Evolutionary conservation across 2,113 vertebrate genomes (phyloP), one percentile per base, ranked within the genome.

Genomic region (Callionymus lyra): DNA sequence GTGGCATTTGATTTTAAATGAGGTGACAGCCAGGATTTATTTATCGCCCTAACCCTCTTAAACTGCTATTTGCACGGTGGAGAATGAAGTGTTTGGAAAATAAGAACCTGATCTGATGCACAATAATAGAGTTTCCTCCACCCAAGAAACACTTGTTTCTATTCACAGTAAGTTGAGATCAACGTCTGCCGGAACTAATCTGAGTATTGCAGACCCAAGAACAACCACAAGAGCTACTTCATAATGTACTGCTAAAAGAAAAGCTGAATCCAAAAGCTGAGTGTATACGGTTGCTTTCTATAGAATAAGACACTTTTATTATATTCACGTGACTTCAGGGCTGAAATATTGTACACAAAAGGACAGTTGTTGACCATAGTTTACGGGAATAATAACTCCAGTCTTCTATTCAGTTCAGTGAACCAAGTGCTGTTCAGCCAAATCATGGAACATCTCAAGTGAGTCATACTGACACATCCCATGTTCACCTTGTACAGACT

Each of bases 1-100:
- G 74, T 84, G 80, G 70, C 80, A 82, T 85, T 85, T 87, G 77
- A 85, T 84, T 84, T 83, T 73, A 84, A 86, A 87, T 77, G 70
- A 83, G 76, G 68, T 68, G 68, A 82, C 71, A 71, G 72, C 34
- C 11, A 74, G 68, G 74, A 76, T 77, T 81, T 83, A 75, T 83
- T 83, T 81, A 79, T 83, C 82, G 82, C 65, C 59, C 66, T 76
- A 77, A 81, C 68, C 71, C 67, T 57, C 47, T 54, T 73, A 77
- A 82, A 81, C 67, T 68, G 51, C 63, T 71, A 83, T 84, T 82
- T 80, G 60, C 70, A 61, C 70, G 57, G 59, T 52, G 27, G 67
- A 72, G 83, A 80, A 82, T 76, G 57, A 77, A 70, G 60, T 69
- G 70, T 83, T 83, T 85, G 78, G 56, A 77, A 62, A 65, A 70